These are phyloP conservation scores for Meda fulgida DNA, from an alignment of 2,797 vertebrate species.

Conservation along the genomic window DNA sequence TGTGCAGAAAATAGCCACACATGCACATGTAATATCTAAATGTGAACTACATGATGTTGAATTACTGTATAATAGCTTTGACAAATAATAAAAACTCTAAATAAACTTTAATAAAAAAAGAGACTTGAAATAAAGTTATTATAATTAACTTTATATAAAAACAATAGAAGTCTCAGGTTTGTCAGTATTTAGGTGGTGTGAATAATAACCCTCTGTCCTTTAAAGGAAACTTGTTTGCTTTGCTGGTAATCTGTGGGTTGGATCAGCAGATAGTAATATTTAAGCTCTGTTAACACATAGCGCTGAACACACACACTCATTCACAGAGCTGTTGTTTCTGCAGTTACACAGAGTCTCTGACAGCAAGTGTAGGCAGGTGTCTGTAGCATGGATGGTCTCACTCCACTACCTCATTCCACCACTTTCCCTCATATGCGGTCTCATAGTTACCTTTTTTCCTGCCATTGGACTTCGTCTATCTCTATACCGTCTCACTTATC, in stretches of 20 bases:
- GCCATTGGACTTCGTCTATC: not conserved
- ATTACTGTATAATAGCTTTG: conserved; percentile 30
- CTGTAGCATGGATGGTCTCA: conserved; percentile 6
- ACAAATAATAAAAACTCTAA: conserved; percentile 22
- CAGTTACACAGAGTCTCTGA: conserved; percentile 20
- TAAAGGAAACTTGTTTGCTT: not conserved
- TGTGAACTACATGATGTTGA: conserved; percentile 32
- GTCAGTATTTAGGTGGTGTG: not conserved
- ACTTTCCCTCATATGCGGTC: conserved; percentile 13
- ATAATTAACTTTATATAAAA: not conserved
- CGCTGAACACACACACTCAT: conserved; percentile 19
- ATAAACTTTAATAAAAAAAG: too few relatives aligned
- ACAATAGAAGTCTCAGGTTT: not conserved
- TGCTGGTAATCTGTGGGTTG: conserved; percentile 2
- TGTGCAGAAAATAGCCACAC: not conserved
- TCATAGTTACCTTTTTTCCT: not conserved
- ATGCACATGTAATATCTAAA: not conserved
- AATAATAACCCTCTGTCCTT: conserved; percentile 13
- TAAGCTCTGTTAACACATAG: conserved; percentile 22
- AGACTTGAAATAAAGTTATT: not conserved
- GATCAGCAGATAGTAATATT: conserved; percentile 14
- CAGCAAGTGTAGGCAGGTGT: conserved; percentile 10
- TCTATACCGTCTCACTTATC: conserved; percentile 38
- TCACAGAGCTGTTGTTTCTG: conserved; percentile 34
- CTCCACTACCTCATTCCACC: not conserved